phyloP scores from a whole-genome alignment of 1,140 invertebrate species.

The Brachionus koreanus region DNA sequence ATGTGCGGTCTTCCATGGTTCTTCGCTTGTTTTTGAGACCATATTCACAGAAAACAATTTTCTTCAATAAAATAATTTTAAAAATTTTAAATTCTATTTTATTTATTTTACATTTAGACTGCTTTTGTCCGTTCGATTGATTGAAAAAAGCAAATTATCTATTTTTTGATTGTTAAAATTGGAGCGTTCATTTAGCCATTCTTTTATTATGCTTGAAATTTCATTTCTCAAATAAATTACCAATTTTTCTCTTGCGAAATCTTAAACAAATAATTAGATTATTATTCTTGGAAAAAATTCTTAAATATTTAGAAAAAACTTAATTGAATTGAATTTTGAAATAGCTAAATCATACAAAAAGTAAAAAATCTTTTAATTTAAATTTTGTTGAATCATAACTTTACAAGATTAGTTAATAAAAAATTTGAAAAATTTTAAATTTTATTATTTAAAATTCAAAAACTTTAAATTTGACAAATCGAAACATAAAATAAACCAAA shows the following conservation, averaged over 20 bases:
- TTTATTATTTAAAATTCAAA: too few species aligned
- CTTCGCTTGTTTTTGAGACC: constrained; percentile 37
- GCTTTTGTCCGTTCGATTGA: background rate
- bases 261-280: background rate
- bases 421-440: too few species aligned
- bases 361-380: too few species aligned
- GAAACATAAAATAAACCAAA: too few species aligned
- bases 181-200: constrained; percentile 33
- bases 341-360: too few species aligned
- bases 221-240: constrained; percentile 4
- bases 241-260: constrained; percentile 5
- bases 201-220: constrained; percentile 26
- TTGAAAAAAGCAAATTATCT: constrained; percentile 11
- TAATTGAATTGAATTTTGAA: background rate
- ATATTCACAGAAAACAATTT: constrained; percentile 4
- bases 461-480: too few species aligned
- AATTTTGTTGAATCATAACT: too few species aligned
- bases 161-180: constrained; percentile 25
- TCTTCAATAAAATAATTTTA: background rate
- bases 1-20: constrained; percentile 25
- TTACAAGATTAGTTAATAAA: too few species aligned
- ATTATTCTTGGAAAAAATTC: background rate
- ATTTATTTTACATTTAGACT: background rate
- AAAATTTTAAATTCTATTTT: background rate
- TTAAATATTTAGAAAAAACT: too few species aligned